These are phyloP conservation scores for Alfaro cultratus DNA, from an alignment of 2,797 vertebrate species.

Conservation along the genomic window DNA sequence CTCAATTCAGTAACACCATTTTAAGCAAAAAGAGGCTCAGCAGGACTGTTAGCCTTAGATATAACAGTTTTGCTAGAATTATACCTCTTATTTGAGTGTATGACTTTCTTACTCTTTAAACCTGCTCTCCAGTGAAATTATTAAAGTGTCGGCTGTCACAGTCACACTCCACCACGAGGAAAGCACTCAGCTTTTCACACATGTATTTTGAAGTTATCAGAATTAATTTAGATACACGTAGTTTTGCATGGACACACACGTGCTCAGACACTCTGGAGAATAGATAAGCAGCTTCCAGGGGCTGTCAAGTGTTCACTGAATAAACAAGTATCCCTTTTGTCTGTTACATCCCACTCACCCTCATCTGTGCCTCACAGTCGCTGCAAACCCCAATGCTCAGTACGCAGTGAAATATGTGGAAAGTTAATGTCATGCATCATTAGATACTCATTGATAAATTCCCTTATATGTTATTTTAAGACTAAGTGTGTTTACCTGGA, in stretches of 20 bases:
- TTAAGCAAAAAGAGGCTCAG: not conserved
- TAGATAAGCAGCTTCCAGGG: constrained; percentile 64
- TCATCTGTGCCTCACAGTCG: constrained; percentile 30
- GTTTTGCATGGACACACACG: constrained; percentile 36
- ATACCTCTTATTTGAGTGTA: constrained; percentile 26
- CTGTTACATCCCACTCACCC: constrained; percentile 45
- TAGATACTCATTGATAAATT: constrained; percentile 20
- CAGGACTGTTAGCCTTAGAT: not conserved
- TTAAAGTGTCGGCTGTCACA: not conserved
- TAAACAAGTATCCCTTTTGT: constrained; percentile 63
- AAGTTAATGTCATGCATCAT: constrained; percentile 33
- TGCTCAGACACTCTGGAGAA: constrained; percentile 46
- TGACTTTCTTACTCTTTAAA: constrained; percentile 2
- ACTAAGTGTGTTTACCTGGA: constrained; percentile 56
- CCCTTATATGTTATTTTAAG: constrained; percentile 14
- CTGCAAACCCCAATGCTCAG: constrained; percentile 26
- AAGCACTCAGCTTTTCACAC: constrained; percentile 31
- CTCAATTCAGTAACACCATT: not conserved
- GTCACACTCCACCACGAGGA: constrained; percentile 10
- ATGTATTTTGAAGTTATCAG: constrained; percentile 47
- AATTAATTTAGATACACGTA: constrained; percentile 54
- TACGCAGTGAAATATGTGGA: constrained; percentile 43
- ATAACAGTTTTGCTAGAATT: constrained; percentile 29
- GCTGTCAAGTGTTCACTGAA: constrained; percentile 52
- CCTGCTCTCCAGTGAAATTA: constrained; percentile 26